Conservation (phyloP, 1,140 invertebrate species). For the Stratiolaelaps scimitus region DNA sequence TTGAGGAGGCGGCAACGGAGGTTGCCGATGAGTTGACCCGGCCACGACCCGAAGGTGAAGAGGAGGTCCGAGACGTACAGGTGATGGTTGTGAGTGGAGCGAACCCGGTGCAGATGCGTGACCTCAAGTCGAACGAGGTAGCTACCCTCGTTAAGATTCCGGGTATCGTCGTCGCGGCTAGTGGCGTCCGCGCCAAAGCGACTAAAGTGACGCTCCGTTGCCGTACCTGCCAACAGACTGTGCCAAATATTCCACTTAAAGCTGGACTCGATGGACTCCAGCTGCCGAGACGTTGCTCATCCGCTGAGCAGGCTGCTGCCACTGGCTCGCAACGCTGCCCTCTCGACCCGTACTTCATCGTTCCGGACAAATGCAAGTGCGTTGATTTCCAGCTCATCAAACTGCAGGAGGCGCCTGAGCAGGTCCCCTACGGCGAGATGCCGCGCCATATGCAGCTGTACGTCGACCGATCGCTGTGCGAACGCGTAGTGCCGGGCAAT, state of each 20-base stretch:
- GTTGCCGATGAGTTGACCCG: constrained; percentile 91
- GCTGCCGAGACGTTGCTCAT: constrained; percentile 82
- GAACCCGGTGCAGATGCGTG: constrained; percentile 63
- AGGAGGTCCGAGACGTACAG: constrained; percentile 85
- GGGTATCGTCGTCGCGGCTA: constrained; percentile 87
- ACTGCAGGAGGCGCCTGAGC: constrained; percentile 89
- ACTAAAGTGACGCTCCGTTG: constrained; percentile 91
- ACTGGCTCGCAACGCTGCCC: constrained; percentile 75
- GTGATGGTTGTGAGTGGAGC: constrained; percentile 73
- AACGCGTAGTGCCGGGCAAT: constrained; percentile 90
- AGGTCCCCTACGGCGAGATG: constrained; percentile 95
- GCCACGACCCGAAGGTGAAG: constrained; percentile 74
- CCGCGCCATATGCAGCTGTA: constrained; percentile 90
- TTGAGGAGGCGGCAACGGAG: constrained; percentile 94
- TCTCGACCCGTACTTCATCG: constrained; percentile 92
- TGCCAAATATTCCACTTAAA: constrained; percentile 77
- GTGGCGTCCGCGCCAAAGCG: constrained; percentile 85
- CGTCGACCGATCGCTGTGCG: constrained; percentile 86
- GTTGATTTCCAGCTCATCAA: constrained; percentile 80
- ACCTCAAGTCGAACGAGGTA: constrained; percentile 84
- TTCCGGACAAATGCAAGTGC: constrained; percentile 90
- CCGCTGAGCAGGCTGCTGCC: constrained; percentile 46
- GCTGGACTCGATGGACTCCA: constrained; percentile 91
- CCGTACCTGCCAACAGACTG: constrained; percentile 73
- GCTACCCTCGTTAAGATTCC: constrained; percentile 85